These are phyloP conservation scores for Hololepta plana DNA, from an alignment of 2,888 invertebrate species.

Conservation along the genomic window DNA sequence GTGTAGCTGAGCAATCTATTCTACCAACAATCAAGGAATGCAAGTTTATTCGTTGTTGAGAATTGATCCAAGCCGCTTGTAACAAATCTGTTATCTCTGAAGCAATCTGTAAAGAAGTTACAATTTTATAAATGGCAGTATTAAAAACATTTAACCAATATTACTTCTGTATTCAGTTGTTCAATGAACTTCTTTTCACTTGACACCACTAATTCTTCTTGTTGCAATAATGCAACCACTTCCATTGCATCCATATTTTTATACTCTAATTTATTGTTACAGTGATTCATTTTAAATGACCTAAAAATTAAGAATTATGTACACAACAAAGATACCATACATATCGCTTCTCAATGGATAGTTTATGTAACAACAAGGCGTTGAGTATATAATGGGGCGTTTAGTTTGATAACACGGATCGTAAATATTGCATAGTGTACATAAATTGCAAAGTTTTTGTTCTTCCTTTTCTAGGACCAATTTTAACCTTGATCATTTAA, in stretches of 20 bases:
- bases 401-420: no score
- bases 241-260: slow-evolving; percentile 33
- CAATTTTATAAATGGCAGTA: slow-evolving; percentile 2
- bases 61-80: slow-evolving; percentile 73
- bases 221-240: slow-evolving; percentile 49
- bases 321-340: no score
- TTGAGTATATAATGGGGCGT: no score
- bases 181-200: slow-evolving; percentile 71
- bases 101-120: slow-evolving; percentile 23
- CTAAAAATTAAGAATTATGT: no score
- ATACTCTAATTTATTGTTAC: no score
- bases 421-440: no score
- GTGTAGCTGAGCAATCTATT: slow-evolving; percentile 56
- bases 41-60: slow-evolving; percentile 68
- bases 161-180: slow-evolving; percentile 53
- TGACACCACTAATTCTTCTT: slow-evolving; percentile 74
- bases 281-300: no score
- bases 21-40: slow-evolving; percentile 52
- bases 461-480: no score
- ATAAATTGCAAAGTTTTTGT: no score
- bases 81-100: slow-evolving; percentile 38
- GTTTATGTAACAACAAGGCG: no score
- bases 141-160: slow-evolving; percentile 31
- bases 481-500: no score
- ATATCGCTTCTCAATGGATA: no score